Evolutionary conservation across 2,113 vertebrate genomes (phyloP), one percentile per base, ranked within the genome.

Genomic region (Diphyllodes magnificus): DNA sequence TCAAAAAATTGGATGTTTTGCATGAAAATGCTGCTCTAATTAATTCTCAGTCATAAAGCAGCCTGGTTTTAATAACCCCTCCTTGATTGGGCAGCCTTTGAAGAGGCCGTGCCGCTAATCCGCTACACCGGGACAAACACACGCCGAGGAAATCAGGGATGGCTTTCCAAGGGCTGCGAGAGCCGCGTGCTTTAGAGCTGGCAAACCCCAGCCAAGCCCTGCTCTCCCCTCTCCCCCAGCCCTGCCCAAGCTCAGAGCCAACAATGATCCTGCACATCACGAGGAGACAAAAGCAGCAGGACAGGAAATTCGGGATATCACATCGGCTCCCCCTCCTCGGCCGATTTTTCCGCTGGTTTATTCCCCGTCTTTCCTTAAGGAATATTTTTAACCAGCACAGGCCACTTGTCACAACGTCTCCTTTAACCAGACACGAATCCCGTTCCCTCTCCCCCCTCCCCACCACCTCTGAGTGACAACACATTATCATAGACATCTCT

Each of bases 1-100:
- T 98, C 98, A 98, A 98, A 98, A 98, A 98, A 98, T 98, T 97
- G 98, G 97, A 98, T 97, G 98, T 98, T 98, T 98, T 98, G 98
- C 98, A 98, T 98, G 98, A 98, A 98, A 98, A 98, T 98, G 97
- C 96, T 79, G 97, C 97, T 97, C 98, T 98, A 98, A 98, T 98
- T 98, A 98, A 98, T 98, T 98, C 98, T 97, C 97, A 98, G 98
- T 85, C 98, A 98, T 98, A 98, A 98, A 98, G 97, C 96, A 47
- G 93, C 96, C 95, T 27, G 93, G 97, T 98, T 98, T 98, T 98
- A 98, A 98, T 98, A 98, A 98, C 97, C 97, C 97, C 97, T 98
- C 85, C 96, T 98, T 98, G 98, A 98, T 98, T 98, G 98, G 97
- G 97, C 97, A 97, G 97, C 97, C 98, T 98, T 98, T 98, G 98